A percentile compares a stretch with the other conserved stretches of the same genome.
Conservation (phyloP, 2,888 invertebrate genomes). For the Nomada flava region DNA sequence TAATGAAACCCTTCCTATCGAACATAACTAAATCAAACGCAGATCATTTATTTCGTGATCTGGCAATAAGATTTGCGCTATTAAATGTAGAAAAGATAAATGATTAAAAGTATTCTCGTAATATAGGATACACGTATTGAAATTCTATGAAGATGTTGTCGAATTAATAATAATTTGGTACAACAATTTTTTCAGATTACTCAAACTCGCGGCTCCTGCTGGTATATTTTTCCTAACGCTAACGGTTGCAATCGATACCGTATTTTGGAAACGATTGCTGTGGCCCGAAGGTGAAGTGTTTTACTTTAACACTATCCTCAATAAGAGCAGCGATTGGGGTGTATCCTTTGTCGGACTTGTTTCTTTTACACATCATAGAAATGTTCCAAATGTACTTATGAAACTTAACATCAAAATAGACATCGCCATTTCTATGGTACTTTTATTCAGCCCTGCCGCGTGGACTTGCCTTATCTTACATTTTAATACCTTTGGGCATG, state of each 20-base stretch:
- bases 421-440: slow-evolving; percentile 98
- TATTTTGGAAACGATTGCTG: slow-evolving; percentile 94
- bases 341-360: slow-evolving; percentile 90
- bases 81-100: slow-evolving; percentile 7
- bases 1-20: slow-evolving; percentile 32
- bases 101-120: slow-evolving; percentile 12
- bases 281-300: slow-evolving; percentile 99
- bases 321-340: slow-evolving; percentile 98
- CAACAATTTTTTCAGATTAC: slow-evolving; percentile 86
- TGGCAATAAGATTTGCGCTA: slow-evolving; percentile 17
- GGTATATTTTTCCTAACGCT: slow-evolving; percentile 88
- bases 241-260: slow-evolving; percentile 94
- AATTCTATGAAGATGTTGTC: neutral
- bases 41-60: slow-evolving; percentile 22
- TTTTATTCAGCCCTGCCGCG: slow-evolving; percentile 98
- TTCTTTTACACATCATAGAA: neutral
- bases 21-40: slow-evolving; percentile 29
- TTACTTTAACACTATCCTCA: slow-evolving; percentile 97
- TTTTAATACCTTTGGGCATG: slow-evolving; percentile 92
- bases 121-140: slow-evolving; percentile 10
- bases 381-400: slow-evolving; percentile 7
- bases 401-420: slow-evolving; percentile 86
- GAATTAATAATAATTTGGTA: slow-evolving; percentile 50
- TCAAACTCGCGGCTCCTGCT: slow-evolving; percentile 90
- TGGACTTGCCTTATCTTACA: slow-evolving; percentile 92